Percentiles rank a stretch among this genome's conserved stretches.
These are phyloP conservation scores for Stenotaenia linearis DNA, from an alignment of 2,888 invertebrate species.

Conservation along the genomic window DNA sequence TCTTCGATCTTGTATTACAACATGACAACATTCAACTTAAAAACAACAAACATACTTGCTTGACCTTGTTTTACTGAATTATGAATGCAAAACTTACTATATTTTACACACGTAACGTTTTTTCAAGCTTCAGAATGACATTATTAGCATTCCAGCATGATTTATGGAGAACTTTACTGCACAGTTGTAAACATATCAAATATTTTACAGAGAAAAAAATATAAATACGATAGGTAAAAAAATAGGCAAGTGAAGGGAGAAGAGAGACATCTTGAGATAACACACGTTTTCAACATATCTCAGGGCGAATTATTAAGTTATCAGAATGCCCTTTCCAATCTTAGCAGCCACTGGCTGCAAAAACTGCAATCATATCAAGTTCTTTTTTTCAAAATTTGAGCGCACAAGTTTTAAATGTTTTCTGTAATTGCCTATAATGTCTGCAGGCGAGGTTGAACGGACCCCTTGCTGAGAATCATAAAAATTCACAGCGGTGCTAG, in stretches of 20 bases:
- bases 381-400: not conserved
- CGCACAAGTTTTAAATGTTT: not conserved
- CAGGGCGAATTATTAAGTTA: not conserved
- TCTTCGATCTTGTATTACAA: too few species aligned
- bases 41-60: too few species aligned
- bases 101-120: not conserved
- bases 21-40: too few species aligned
- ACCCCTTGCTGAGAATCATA: not conserved
- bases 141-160: not conserved
- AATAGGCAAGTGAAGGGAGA: too few species aligned
- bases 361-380: not conserved
- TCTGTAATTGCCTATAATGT: not conserved
- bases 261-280: not conserved
- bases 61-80: not conserved
- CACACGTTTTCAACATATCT: not conserved
- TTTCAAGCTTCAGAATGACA: too few species aligned
- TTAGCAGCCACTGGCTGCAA: not conserved
- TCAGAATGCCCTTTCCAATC: not conserved
- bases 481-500: not conserved
- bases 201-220: not conserved
- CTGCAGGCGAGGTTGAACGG: not conserved
- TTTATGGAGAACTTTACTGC: not conserved
- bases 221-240: not conserved
- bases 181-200: not conserved
- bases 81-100: not conserved